Evolutionary conservation across 2,888 invertebrate species (phyloP).

Genomic region (Platerodrilus igneus): DNA sequence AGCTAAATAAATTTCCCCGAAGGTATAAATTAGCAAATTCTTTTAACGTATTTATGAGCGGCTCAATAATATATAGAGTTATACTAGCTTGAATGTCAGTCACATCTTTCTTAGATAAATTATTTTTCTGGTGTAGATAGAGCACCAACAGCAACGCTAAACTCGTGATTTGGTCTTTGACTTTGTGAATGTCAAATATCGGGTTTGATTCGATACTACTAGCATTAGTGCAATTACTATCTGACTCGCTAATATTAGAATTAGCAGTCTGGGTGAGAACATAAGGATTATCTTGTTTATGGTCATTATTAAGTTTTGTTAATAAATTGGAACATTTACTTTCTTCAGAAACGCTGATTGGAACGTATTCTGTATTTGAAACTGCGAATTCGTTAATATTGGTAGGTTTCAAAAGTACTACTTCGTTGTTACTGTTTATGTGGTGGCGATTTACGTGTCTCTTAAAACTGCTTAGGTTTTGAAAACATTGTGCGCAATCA

Average conservation of each 20-base stretch:
- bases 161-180: too few species aligned
- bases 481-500: constrained; percentile 14
- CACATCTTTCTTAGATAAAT: constrained; percentile 11
- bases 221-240: neutral
- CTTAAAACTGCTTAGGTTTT: constrained; percentile 17
- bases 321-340: too few species aligned
- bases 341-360: neutral
- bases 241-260: neutral
- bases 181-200: too few species aligned
- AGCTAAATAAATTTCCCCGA: constrained; percentile 6
- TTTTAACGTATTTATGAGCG: constrained; percentile 8
- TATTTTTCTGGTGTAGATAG: constrained; percentile 9
- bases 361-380: too few species aligned
- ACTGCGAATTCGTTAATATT: too few species aligned
- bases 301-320: too few species aligned
- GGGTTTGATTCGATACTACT: too few species aligned
- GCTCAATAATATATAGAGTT: constrained; percentile 7
- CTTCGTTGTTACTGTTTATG: too few species aligned
- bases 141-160: constrained; percentile 9
- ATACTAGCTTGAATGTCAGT: constrained; percentile 7
- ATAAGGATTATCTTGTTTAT: too few species aligned
- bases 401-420: too few species aligned
- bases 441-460: constrained; percentile 15
- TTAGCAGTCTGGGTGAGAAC: neutral
- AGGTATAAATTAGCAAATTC: constrained; percentile 12